Evolutionary conservation across 2,113 vertebrate species (phyloP), one percentile per base, ranked within the genome.

Genomic region (Poeciliopsis turrubarensis): DNA sequence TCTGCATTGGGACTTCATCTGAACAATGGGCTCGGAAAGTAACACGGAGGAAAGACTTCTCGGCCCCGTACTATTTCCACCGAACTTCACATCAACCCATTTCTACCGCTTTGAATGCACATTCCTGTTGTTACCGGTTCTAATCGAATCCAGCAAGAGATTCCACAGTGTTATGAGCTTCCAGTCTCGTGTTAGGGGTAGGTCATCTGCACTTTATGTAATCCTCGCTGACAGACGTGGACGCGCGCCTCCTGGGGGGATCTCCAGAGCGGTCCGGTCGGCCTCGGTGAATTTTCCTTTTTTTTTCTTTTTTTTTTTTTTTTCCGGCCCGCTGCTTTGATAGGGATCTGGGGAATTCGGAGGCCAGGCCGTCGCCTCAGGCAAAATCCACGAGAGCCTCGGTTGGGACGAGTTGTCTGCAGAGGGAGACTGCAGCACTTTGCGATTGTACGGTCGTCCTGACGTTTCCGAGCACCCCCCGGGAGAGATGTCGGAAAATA

Each of bases 21-120:
- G 37, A 78, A 78, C 76, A 78, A 60, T 73, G 27, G 47, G 31
- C 4, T 26, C 25, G 15, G 32, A 37, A 65, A 47, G 25, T 73
- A 37, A 29, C 4, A 17, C 5, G 22, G 19, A 2, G 12, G 30
- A 62, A 62, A 9, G 17, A 22, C 15, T 31, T 63, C 54, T 64
- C 27, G 44, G 30, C 68, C 68, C 26, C 60, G 60, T 39, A 27
- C 32, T 26, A 5, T 31, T 70, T 39, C 62, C 37, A 30, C 14
- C 29, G 32, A 5, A 3, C 1, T 75, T 68, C 47, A 47, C 57
- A 62, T 75, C 11, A 22, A 29, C 17, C 37, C 27, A 6, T 41
- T 66, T 37, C 0, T 17, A 19, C 15, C 27, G 5, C 60, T 26
- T 30, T 10, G 25, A 8, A 11, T n/a, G 10, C 10, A 57, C 17